Evolutionary conservation across 2,888 invertebrate genomes (phyloP).

Genomic region (Thera obeliscata): DNA sequence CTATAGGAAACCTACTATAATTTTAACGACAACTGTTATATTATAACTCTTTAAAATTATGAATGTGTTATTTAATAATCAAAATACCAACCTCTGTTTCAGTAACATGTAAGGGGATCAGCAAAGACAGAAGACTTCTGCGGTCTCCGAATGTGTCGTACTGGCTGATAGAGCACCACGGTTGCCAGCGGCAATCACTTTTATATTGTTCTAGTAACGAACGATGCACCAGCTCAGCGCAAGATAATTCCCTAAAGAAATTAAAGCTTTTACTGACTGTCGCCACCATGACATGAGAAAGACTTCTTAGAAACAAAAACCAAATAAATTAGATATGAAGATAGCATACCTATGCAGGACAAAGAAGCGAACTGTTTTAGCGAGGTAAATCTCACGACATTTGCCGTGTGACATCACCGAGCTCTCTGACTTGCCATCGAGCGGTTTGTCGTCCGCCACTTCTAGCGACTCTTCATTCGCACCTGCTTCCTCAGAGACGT

Average conservation of each 20-base stretch:
- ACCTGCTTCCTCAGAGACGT: conserved; percentile 39
- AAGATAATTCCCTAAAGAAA: conserved; percentile 62
- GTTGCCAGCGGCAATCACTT: conserved; percentile 62
- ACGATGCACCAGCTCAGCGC: conserved; percentile 72
- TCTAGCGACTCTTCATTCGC: conserved; percentile 36
- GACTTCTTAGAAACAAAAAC: too few relatives aligned
- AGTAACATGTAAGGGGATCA: conserved; percentile 67
- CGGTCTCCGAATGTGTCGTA: conserved; percentile 73
- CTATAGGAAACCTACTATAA: too few relatives aligned
- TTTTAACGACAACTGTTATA: too few relatives aligned
- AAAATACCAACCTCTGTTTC: conserved; percentile 64
- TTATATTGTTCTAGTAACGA: conserved; percentile 63
- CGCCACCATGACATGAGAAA: too few relatives aligned
- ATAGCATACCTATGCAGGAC: conserved; percentile 62
- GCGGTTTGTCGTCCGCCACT: conserved; percentile 39
- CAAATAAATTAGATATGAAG: background rate
- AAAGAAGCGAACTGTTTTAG: conserved; percentile 67
- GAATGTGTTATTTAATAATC: background rate
- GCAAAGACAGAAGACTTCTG: conserved; percentile 64
- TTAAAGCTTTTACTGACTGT: background rate
- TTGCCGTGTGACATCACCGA: conserved; percentile 56
- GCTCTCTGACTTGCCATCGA: conserved; percentile 53
- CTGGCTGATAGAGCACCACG: conserved; percentile 73
- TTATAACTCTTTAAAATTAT: too few relatives aligned
- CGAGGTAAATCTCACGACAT: conserved; percentile 63